phyloP scores from a whole-genome alignment of 1,140 invertebrate species.

The Bombus haemorrhoidalis region DNA sequence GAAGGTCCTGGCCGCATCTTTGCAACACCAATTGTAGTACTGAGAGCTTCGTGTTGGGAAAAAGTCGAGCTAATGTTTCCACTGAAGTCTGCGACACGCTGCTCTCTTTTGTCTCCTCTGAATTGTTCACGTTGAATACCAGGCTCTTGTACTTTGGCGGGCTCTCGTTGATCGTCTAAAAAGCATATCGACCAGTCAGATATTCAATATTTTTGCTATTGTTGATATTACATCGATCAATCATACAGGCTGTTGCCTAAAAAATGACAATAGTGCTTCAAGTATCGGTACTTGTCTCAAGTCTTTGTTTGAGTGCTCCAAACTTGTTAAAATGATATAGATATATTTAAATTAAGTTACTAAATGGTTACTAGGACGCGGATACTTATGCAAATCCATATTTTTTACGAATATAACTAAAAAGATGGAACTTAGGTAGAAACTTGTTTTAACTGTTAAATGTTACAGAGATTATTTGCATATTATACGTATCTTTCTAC shows the following conservation, averaged over 20 bases:
- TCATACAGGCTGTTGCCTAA: not conserved
- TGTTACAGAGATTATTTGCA: too few relatives aligned
- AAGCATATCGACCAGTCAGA: not conserved
- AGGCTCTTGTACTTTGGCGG: slow-evolving; percentile 29
- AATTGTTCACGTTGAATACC: slow-evolving; percentile 32
- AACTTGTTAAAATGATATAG: not conserved
- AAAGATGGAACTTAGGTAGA: not conserved
- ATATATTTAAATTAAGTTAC: not conserved
- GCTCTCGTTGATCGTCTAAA: not conserved
- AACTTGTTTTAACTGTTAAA: not conserved
- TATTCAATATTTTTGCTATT: not conserved
- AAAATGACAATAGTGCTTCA: not conserved
- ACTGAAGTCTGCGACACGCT: slow-evolving; percentile 86
- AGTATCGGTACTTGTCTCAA: not conserved
- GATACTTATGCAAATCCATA: not conserved
- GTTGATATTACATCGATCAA: not conserved
- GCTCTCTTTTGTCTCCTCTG: slow-evolving; percentile 59
- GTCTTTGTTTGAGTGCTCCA: not conserved
- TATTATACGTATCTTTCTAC: not conserved
- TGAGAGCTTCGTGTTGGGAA: slow-evolving; percentile 92
- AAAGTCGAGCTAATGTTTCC: slow-evolving; percentile 93
- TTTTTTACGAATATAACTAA: too few relatives aligned
- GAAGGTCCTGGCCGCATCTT: slow-evolving; percentile 92
- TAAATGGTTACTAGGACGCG: not conserved
- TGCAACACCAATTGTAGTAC: slow-evolving; percentile 94